Percentiles rank a stretch among this genome's conserved stretches.
Conservation (phyloP, 2,797 vertebrate genomes). For the Argyrosomus regius region DNA sequence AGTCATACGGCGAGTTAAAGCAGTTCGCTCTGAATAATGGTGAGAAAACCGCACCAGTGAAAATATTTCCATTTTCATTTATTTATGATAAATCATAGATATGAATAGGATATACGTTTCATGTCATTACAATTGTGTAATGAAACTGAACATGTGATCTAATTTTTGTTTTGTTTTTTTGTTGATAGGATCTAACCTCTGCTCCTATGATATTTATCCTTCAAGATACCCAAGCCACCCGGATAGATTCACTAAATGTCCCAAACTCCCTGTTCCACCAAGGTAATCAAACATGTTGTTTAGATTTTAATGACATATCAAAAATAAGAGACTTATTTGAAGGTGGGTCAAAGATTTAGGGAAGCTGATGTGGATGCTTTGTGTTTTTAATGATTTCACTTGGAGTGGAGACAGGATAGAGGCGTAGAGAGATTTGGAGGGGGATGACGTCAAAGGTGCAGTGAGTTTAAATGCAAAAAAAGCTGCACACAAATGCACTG, state of each 20-base stretch:
- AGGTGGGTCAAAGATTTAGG: background rate
- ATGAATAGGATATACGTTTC: background rate
- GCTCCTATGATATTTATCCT: constrained; percentile 90
- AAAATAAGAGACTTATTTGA: background rate
- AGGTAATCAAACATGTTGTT: constrained; percentile 84
- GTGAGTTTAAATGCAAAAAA: background rate
- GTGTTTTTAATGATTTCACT: background rate
- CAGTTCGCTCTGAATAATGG: constrained; percentile 92
- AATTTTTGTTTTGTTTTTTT: background rate
- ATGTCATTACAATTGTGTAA: background rate
- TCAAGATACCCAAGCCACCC: constrained; percentile 84
- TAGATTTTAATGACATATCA: background rate
- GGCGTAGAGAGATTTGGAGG: background rate
- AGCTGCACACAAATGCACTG: background rate
- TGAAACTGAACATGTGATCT: background rate
- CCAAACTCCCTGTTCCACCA: constrained; percentile 92
- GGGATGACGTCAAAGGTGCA: background rate
- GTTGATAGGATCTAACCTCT: constrained; percentile 89
- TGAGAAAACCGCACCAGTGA: constrained; percentile 76
- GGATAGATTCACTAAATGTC: constrained; percentile 87
- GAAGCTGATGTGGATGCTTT: background rate
- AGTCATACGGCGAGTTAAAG: constrained; percentile 87
- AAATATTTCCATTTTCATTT: background rate
- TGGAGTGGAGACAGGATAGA: background rate
- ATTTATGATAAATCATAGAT: background rate